Evolutionary conservation across 2,888 invertebrate species (phyloP), one percentile per base, ranked within the genome.

Genomic region (Lepas anatifera): DNA sequence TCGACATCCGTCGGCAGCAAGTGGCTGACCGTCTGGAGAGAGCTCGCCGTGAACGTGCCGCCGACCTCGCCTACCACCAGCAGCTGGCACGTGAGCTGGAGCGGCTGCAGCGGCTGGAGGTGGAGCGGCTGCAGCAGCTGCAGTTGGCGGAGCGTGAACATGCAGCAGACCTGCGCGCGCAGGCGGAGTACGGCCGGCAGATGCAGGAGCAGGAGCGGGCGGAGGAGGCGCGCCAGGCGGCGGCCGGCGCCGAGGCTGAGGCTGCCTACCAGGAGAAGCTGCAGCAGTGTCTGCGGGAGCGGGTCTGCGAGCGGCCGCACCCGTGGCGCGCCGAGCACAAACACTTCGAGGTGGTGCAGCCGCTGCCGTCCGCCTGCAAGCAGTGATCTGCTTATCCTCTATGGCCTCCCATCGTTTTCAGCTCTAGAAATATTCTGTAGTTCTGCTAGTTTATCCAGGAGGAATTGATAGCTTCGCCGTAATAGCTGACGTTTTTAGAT

Each of bases 281-380:
- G 58, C 32, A 58, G 16, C 58, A 27, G 32, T 58, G 58, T 32
- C 58, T 58, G 32, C 29, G 58, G 18, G 58, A 58, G 58, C 29
- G 22, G 58, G 6, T 58, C 6, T 58, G 58, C 32, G 58, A 58
- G 32, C 29, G 58, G 32, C 58, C 58, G 32, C 58, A 58, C 32
- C 58, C 58, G 58, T 58, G 58, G 58, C 29, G 58, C 6, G 58
- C 58, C 18, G 18, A 58, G 58, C 32, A 58, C 58, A 58, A 32
- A 32, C 16, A 58, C 6, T 32, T 32, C 32, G 32, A 58, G 13
- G 58, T 32, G 32, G 29, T 58, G 58, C 22, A 16, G 16, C 13
- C 32, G 18, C 4, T 11, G 18, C 41, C 41, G 58, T 29, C 32
- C 7, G 7, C 32, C 4, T 32, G 0, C 13, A 1, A 13, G n/a